A percentile compares a stretch with the other conserved stretches of the same genome.
Evolutionary conservation across 2,888 invertebrate species (phyloP).

Genomic region (Noctua janthina): DNA sequence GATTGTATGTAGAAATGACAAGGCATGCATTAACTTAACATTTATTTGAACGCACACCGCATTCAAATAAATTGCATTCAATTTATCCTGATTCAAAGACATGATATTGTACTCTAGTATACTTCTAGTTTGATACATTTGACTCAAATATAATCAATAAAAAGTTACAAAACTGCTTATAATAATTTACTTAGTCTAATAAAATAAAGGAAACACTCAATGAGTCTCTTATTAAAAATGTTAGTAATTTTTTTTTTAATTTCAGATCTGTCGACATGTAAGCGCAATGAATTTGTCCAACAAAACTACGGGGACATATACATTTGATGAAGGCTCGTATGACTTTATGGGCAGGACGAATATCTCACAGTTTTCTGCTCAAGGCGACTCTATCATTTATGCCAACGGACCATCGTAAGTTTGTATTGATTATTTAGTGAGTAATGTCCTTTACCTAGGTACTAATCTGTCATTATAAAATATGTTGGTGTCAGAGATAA

Average conservation of each 20-base stretch:
- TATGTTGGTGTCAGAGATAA: constrained; percentile 8
- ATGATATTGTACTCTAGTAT: neutral
- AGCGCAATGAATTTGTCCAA: constrained; percentile 65
- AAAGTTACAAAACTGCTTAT: neutral
- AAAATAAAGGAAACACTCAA: neutral
- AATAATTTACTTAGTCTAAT: neutral
- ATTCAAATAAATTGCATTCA: neutral
- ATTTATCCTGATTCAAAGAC: neutral
- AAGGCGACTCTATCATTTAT: constrained; percentile 80
- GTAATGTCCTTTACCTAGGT: neutral
- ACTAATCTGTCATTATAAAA: neutral
- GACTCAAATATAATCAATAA: neutral
- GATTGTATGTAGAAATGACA: neutral
- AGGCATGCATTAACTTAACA: neutral
- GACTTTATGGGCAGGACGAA: constrained; percentile 78
- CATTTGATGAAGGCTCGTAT: constrained; percentile 70
- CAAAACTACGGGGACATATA: constrained; percentile 57
- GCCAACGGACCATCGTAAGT: constrained; percentile 84
- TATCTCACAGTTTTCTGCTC: constrained; percentile 73
- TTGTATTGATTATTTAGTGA: constrained; percentile 10
- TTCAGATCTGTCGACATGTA: constrained; percentile 81
- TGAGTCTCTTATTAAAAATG: neutral
- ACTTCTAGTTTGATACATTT: neutral
- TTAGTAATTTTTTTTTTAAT: neutral
- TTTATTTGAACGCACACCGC: no score